Percentiles rank a stretch among this genome's conserved stretches.
Conservation (phyloP, 2,113 vertebrate genomes). For the Brienomyrus longianalis region DNA sequence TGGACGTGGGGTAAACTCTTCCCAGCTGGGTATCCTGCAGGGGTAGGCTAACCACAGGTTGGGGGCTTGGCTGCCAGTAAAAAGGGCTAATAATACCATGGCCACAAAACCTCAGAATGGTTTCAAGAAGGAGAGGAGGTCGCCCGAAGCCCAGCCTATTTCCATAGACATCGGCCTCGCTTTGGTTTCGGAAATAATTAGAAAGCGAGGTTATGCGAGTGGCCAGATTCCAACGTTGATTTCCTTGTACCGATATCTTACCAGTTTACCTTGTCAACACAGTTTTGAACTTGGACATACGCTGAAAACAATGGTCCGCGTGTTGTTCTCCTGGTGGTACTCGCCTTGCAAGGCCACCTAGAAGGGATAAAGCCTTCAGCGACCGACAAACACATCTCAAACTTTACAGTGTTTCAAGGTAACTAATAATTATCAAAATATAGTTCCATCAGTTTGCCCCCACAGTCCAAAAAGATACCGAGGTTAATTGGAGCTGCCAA, state of each 20-base stretch:
- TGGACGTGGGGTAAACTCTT: constrained; percentile 37
- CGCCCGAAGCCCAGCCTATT: not conserved
- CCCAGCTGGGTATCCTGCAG: constrained; percentile 41
- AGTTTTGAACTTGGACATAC: not conserved
- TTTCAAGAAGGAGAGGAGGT: constrained; percentile 19
- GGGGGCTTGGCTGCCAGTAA: constrained; percentile 40
- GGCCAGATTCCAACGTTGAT: not conserved
- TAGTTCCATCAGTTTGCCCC: not conserved
- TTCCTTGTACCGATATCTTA: not conserved
- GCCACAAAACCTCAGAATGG: constrained; percentile 34
- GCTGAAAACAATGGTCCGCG: not conserved
- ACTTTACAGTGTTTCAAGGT: not conserved
- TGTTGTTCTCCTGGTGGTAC: not conserved
- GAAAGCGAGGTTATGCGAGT: not conserved
- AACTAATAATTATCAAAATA: not conserved
- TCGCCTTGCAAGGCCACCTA: not conserved
- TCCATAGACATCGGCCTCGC: not conserved
- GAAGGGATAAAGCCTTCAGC: not conserved
- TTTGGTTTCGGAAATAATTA: not conserved
- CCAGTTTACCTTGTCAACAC: not conserved
- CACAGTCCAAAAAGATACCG: no score
- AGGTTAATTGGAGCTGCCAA: not conserved
- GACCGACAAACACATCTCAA: not conserved
- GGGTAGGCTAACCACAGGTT: constrained; percentile 29
- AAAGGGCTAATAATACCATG: constrained; percentile 33